A percentile compares a stretch with the other conserved stretches of the same genome.
Conservation (phyloP, 2,888 invertebrate species). For the Lasioglossum pauxillum region DNA sequence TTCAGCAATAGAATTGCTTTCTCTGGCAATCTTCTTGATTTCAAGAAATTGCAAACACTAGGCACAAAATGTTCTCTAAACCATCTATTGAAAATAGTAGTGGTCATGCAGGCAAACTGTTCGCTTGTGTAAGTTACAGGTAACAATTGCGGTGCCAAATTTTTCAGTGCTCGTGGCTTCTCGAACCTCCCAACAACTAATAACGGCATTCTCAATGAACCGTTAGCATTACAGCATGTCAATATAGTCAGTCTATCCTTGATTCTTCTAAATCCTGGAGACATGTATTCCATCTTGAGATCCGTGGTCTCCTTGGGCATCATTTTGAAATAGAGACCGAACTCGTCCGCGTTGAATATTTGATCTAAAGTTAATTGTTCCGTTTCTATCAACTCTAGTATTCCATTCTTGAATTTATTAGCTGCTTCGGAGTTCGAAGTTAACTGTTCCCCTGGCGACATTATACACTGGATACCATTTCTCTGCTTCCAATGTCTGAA, state of each 20-base stretch:
- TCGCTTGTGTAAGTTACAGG: not conserved
- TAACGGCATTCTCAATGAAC: not conserved
- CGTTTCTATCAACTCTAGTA: not conserved
- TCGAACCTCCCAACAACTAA: not conserved
- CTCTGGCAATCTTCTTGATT: not conserved
- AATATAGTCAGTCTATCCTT: not conserved
- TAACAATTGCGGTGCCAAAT: not conserved
- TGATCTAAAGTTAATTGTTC: not conserved
- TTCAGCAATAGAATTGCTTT: not conserved
- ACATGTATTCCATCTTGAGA: not conserved
- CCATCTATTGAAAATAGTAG: not conserved
- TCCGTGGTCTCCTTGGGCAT: not conserved
- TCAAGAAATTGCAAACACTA: not conserved
- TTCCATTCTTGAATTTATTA: not conserved
- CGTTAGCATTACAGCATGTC: not conserved
- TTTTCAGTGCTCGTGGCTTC: slow-evolving; percentile 6
- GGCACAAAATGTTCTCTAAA: not conserved
- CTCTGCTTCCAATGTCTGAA: not conserved
- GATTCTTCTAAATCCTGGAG: not conserved
- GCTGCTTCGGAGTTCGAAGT: not conserved
- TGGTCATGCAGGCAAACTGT: not conserved
- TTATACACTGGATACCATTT: not conserved
- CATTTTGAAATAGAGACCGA: not conserved
- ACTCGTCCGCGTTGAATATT: not conserved
- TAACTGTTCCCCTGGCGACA: not conserved